Base-by-base conservation (phyloP, 2,888 invertebrate genomes). In the Adineta ricciae region DNA sequence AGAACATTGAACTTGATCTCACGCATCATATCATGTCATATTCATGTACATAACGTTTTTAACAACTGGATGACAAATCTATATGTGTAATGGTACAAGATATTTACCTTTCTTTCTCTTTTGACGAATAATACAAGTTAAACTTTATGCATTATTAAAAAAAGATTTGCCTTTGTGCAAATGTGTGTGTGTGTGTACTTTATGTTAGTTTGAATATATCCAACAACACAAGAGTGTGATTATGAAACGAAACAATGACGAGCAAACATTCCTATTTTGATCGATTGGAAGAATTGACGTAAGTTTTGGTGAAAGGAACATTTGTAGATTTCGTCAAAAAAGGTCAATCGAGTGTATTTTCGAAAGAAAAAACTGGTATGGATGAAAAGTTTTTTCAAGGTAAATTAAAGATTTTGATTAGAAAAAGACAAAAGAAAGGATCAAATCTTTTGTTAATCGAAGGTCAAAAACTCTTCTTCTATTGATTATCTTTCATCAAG, bases 111-210 rank as follows among this genome's bases (percentile, higher is more conserved):
- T 64, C 64, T 64, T 16, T 64, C 32, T 64, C 11, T 32, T 32
- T 32, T 27, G 32, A 64, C 32, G 64, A 64, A 64, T 64, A 64
- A 64, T 64, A 64, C 64, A 64, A 64, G 64, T 64, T 64, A 64
- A 64, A 64, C 64, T 64, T 64, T 64, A 64, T 64, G 64, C 64
- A 64, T 64, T 64, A 64, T 64, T 64, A 64, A 64, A 64, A n/a
- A 64, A 64, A 64, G 64, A 64, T 64, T 64, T 64, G 64, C 32
- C 64, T 64, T 64, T 64, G 32, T 64, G 32, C 64, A 32, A 32
- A 32, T 64, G 64, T 64, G 64, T 64, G 32, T 64, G 32, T 64
- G 64, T 64, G 64, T 64, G 32, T 64, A 64, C 64, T 64, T 64
- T 32, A 64, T 27, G 32, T 64, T 64, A 36, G 64, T 36, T 32